Conservation (phyloP, 2,113 vertebrate genomes). For the Eulacestoma nigropectus region DNA sequence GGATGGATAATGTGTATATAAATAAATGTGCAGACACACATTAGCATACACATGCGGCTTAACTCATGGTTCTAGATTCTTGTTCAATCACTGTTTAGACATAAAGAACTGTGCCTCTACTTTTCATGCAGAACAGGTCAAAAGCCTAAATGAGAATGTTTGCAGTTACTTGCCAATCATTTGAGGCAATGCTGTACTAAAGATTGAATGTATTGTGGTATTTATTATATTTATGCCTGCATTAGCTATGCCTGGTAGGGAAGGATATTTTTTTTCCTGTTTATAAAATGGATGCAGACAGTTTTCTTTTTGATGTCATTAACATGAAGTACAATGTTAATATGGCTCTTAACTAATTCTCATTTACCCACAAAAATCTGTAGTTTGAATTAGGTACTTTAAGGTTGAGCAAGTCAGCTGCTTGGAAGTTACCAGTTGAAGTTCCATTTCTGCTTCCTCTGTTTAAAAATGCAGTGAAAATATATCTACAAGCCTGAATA, state of each 20-base stretch:
- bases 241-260: not conserved
- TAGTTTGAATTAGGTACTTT: not conserved
- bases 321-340: not conserved
- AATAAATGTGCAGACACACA: not conserved
- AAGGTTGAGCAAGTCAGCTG: not conserved
- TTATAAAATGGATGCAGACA: not conserved
- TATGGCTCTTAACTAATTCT: not conserved
- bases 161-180: not conserved
- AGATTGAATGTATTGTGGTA: not conserved
- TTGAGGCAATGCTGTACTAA: not conserved
- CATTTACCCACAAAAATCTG: not conserved
- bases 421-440: not conserved
- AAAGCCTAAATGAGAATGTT: not conserved
- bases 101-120: not conserved
- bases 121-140: not conserved
- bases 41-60: not conserved
- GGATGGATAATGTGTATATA: not conserved
- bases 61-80: not conserved
- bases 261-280: not conserved
- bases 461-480: not conserved
- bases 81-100: not conserved
- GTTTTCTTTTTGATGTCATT: not conserved
- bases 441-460: not conserved
- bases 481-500: not conserved
- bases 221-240: not conserved